Evolutionary conservation across 1,140 invertebrate species (phyloP).

Genomic region (Apolygus lucorum): DNA sequence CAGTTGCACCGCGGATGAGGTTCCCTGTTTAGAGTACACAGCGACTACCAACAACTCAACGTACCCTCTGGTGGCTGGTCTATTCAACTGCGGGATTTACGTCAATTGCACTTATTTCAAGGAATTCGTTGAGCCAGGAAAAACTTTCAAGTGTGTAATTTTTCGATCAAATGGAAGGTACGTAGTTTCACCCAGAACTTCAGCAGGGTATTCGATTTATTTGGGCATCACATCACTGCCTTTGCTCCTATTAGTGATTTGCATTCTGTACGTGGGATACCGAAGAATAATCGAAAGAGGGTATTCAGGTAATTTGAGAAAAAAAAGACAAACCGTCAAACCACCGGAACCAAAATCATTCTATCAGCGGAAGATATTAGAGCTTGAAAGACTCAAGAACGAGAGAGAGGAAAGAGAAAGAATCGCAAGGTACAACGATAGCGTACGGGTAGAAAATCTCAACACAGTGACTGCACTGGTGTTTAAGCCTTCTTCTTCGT

Average conservation of each 20-base stretch:
- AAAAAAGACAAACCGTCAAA: background rate
- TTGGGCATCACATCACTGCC: background rate
- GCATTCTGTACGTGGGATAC: background rate
- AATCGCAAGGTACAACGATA: background rate
- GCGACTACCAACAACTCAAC: background rate
- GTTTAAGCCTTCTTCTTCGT: background rate
- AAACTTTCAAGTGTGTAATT: background rate
- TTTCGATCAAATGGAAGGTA: background rate
- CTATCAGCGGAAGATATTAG: background rate
- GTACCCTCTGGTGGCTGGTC: background rate
- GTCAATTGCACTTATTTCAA: constrained; percentile 4
- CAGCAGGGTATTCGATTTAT: background rate
- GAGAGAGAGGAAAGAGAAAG: constrained; percentile 1
- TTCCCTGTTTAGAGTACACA: background rate
- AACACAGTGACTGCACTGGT: background rate
- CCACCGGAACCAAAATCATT: constrained; percentile 8
- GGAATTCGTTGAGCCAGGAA: background rate
- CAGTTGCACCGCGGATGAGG: constrained; percentile 4
- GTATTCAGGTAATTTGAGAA: background rate
- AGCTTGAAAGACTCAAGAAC: background rate
- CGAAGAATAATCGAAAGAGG: background rate
- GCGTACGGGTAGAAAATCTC: background rate
- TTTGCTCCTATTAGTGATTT: background rate
- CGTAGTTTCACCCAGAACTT: background rate
- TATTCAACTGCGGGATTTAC: background rate